Evolutionary conservation across 2,113 vertebrate species (phyloP), one percentile per base, ranked within the genome.

Genomic region (Dromaius novaehollandiae): DNA sequence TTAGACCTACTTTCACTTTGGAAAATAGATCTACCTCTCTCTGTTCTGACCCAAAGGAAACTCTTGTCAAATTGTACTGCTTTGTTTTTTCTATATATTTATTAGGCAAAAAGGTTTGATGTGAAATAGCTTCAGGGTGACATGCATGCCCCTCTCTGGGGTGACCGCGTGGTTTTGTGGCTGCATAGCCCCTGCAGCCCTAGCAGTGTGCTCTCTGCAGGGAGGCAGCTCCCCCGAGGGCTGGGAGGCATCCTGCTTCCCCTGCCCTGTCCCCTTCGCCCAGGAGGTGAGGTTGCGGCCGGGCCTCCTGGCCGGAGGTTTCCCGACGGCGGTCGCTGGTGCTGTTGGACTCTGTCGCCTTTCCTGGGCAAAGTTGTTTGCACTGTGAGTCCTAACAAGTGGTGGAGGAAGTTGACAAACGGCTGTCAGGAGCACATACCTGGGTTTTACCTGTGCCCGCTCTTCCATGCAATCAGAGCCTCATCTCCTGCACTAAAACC

Each of bases 301-400:
- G 20, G 32, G 32, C 58, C 32, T 60, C 58, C 58, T 60, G 58
- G 18, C 58, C 30, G 46, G 18, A 96, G 93, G 93, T 93, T 96
- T 96, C 48, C 94, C 93, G 94, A 83, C 86, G 56, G 26, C 56
- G 34, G 44, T 83, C 86, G 93, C 82, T 89, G 78, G 86, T 92
- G 91, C 95, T 18, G 40, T 85, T 97, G 86, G 46, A 61, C 81
- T 92, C 86, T 82, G 48, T 82, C 83, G 30, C 85, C 89, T 95
- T 96, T 94, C 87, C 86, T 82, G 34, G 94, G 91, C 93, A 96
- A 96, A 96, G 93, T 96, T 93, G 92, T 95, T 93, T 26, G 21
- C 93, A 94, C 74, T 73, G 82, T 26, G 90, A 92, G 94, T 97
- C 79, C 88, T 93, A 96, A 65, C 85, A 90, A 88, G 91, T 76